Evolutionary conservation across 2,113 vertebrate species (phyloP).

Genomic region (Petaurus breviceps): DNA sequence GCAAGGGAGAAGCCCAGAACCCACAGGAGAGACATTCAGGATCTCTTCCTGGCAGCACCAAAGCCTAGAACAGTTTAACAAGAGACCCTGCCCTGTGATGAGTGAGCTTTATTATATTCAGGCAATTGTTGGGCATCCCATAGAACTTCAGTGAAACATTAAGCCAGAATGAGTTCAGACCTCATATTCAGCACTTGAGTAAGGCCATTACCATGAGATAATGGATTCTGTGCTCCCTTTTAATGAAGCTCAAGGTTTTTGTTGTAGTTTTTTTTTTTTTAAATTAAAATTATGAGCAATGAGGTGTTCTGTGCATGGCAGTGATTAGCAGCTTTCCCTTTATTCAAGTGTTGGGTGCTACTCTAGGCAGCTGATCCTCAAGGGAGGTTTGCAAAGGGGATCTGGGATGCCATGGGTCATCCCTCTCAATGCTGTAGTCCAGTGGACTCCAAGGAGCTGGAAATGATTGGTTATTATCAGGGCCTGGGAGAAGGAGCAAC

Average conservation of each 20-base stretch:
- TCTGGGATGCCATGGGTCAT: not conserved
- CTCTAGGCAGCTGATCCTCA: not conserved
- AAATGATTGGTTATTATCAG: not conserved
- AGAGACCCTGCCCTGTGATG: not conserved
- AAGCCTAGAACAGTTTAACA: constrained; percentile 21
- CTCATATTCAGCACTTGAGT: constrained; percentile 72
- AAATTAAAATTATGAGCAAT: constrained; percentile 73
- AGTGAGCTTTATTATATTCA: constrained; percentile 68
- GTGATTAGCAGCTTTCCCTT: constrained; percentile 58
- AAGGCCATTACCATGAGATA: constrained; percentile 74
- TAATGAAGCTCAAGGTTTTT: constrained; percentile 62
- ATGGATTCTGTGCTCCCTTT: constrained; percentile 69
- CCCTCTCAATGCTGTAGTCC: not conserved
- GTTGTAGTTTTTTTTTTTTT: not conserved
- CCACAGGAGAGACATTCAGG: not conserved
- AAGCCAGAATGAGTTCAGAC: constrained; percentile 73
- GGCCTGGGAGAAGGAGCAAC: not conserved
- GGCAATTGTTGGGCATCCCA: constrained; percentile 52
- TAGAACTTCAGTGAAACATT: constrained; percentile 52
- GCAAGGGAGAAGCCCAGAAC: not conserved
- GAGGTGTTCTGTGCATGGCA: constrained; percentile 58
- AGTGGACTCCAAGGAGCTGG: not conserved
- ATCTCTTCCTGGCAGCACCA: not conserved
- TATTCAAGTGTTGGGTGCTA: constrained; percentile 4
- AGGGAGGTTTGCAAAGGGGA: not conserved